Conservation (phyloP, 2,888 invertebrate genomes). For the Sinohyriopsis cumingii region DNA sequence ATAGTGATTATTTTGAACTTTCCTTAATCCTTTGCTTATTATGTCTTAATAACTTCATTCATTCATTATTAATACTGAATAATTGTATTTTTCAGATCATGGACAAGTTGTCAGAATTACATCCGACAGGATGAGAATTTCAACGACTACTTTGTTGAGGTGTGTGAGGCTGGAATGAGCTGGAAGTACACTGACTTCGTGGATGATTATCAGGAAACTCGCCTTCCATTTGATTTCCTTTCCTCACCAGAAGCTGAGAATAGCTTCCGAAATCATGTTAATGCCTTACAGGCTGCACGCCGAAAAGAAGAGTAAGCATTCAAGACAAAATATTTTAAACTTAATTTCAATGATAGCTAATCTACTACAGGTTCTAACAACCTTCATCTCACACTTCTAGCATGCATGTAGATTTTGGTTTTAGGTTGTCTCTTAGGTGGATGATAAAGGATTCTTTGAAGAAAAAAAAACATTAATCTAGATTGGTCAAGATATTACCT, state of each 20-base stretch:
- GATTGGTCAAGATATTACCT: no score
- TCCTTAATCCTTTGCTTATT: no score
- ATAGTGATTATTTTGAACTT: no score
- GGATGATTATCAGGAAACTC: constrained; percentile 78
- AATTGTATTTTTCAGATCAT: constrained; percentile 78
- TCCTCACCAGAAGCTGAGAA: constrained; percentile 93
- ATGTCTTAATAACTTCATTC: no score
- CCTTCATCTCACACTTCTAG: no score
- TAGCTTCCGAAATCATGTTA: constrained; percentile 92
- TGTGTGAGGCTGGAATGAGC: constrained; percentile 82
- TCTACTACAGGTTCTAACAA: no score
- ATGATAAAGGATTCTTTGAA: no score
- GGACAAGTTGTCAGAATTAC: constrained; percentile 89
- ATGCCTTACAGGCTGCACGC: constrained; percentile 92
- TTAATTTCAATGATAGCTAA: no score
- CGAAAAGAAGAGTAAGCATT: constrained; percentile 88
- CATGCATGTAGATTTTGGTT: no score
- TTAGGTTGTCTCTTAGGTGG: no score
- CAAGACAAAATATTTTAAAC: constrained; percentile 43
- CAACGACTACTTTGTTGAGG: constrained; percentile 91
- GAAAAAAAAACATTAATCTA: no score
- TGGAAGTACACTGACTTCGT: constrained; percentile 84
- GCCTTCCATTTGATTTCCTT: constrained; percentile 93
- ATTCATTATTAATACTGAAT: no score
- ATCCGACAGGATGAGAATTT: constrained; percentile 94